Conservation (phyloP, 2,797 vertebrate genomes). For the Poeciliopsis gracilis region DNA sequence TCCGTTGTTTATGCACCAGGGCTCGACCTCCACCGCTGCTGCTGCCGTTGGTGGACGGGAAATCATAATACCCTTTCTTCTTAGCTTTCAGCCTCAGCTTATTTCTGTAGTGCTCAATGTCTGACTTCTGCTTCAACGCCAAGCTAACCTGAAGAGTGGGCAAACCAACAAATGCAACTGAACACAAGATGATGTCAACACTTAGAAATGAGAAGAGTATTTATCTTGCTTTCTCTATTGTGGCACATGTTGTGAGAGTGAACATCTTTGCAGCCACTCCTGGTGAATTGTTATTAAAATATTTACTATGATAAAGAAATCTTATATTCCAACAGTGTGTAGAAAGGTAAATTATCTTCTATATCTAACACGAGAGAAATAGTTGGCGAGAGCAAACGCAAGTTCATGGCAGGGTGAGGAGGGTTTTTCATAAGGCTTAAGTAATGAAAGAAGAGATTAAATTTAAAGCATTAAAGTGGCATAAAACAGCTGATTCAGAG, state of each 20-base stretch:
- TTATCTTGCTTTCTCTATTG: not conserved
- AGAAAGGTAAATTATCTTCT: not conserved
- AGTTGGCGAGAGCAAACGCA: not conserved
- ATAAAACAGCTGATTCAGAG: not conserved
- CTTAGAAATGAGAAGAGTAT: not conserved
- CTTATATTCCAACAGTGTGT: not conserved
- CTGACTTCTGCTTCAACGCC: constrained; percentile 97
- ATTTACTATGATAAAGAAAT: not conserved
- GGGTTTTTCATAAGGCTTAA: not conserved
- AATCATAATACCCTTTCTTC: constrained; percentile 96
- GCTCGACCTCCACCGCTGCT: constrained; percentile 76
- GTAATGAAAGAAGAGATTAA: not conserved
- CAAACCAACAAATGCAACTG: constrained; percentile 13
- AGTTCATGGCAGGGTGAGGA: not conserved
- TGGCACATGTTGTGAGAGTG: constrained; percentile 1
- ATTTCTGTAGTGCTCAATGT: constrained; percentile 98
- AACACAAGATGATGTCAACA: constrained; percentile 24
- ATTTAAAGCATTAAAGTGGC: not conserved
- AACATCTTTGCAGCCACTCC: not conserved
- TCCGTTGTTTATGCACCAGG: constrained; percentile 82
- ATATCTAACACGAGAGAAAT: not conserved
- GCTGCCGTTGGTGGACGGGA: constrained; percentile 81
- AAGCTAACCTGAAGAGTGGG: constrained; percentile 87
- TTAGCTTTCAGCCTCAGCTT: constrained; percentile 97
- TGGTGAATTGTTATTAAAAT: not conserved